These are phyloP conservation scores for Ochotona princeps DNA, from an alignment of 2,113 vertebrate species.

Conservation along the genomic window DNA sequence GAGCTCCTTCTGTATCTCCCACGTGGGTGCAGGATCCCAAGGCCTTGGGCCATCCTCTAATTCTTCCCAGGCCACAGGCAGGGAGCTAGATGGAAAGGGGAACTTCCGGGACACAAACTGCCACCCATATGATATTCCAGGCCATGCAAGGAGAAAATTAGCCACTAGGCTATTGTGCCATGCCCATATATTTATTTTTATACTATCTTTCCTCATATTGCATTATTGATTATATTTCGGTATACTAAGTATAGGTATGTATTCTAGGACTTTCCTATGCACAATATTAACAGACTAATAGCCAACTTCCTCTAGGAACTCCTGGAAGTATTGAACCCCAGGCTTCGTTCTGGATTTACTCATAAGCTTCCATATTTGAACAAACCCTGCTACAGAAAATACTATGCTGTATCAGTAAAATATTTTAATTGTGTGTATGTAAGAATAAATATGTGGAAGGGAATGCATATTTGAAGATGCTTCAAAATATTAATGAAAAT, in stretches of 20 bases:
- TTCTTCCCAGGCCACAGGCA: too few relatives aligned
- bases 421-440: not conserved
- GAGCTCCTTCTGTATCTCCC: too few relatives aligned
- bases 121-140: too few relatives aligned
- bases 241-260: not conserved
- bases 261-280: not conserved
- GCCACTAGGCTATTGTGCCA: too few relatives aligned
- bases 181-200: not conserved
- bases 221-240: not conserved
- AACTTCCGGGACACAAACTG: too few relatives aligned
- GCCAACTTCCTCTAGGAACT: not conserved
- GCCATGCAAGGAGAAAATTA: too few relatives aligned
- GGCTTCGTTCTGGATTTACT: not conserved
- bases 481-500: too few relatives aligned
- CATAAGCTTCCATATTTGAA: not conserved
- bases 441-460: not conserved
- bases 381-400: not conserved
- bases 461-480: not conserved
- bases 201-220: not conserved
- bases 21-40: too few relatives aligned
- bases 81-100: too few relatives aligned
- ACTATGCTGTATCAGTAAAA: not conserved
- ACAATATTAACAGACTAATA: not conserved
- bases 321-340: not conserved
- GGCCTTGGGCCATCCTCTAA: too few relatives aligned